Percentiles rank a stretch among this genome's conserved stretches.
Evolutionary conservation across 2,797 vertebrate genomes (phyloP).

Genomic region (Chiroxiphia lanceolata): DNA sequence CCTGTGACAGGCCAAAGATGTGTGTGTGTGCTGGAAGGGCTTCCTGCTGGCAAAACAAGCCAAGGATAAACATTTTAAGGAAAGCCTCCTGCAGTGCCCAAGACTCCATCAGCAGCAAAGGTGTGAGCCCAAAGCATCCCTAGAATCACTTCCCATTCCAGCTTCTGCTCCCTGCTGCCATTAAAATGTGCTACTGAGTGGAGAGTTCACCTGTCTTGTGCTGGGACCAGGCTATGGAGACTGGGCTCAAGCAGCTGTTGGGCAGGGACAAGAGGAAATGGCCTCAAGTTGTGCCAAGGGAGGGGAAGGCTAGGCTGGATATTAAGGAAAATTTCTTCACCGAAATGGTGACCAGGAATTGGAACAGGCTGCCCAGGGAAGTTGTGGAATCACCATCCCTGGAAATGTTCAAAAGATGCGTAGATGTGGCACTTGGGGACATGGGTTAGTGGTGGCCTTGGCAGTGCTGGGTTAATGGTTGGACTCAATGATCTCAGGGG

Average conservation of each 20-base stretch:
- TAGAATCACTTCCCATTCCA: background rate
- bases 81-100: background rate
- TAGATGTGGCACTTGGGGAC: background rate
- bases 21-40: background rate
- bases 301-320: fast-evolving
- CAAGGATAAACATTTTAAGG: background rate
- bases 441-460: background rate
- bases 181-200: background rate
- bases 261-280: background rate
- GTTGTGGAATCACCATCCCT: background rate
- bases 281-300: background rate
- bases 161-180: background rate
- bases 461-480: background rate
- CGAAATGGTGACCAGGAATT: background rate
- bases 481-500: background rate
- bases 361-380: background rate
- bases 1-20: background rate
- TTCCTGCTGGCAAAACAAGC: constrained; percentile 28
- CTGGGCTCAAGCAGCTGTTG: background rate
- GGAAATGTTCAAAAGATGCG: background rate
- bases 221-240: background rate
- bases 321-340: background rate
- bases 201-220: background rate
- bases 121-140: background rate
- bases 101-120: background rate